Percentiles rank a stretch among this genome's conserved stretches.
Evolutionary conservation across 2,888 invertebrate genomes (phyloP).

Genomic region (Polymixis lichenea): DNA sequence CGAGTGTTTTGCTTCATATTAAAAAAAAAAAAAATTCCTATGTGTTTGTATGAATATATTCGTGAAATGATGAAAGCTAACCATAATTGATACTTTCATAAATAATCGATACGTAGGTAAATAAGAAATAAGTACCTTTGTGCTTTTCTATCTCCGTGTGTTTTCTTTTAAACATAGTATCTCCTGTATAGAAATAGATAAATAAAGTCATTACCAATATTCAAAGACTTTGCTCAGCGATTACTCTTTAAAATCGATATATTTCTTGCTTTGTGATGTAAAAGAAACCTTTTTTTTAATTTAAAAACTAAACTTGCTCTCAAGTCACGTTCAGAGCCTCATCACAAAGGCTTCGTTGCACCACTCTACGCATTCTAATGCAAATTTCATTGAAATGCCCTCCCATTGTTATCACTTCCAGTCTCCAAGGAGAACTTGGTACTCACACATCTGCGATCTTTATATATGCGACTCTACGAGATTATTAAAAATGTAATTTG

Average conservation of each 20-base stretch:
- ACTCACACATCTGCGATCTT: slow-evolving; percentile 76
- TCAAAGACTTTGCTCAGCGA: not conserved
- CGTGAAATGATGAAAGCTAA: not conserved
- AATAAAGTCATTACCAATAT: not conserved
- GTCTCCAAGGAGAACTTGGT: slow-evolving; percentile 77
- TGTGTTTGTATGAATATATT: no score
- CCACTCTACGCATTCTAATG: slow-evolving; percentile 87
- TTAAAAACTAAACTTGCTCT: slow-evolving; percentile 62
- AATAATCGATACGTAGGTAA: not conserved
- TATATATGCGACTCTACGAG: slow-evolving; percentile 61
- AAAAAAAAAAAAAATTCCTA: no score
- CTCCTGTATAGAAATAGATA: no score
- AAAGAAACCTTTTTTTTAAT: slow-evolving; percentile 41
- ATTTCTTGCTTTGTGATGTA: slow-evolving; percentile 6
- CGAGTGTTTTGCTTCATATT: not conserved
- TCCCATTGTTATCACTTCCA: slow-evolving; percentile 86
- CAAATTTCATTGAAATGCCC: slow-evolving; percentile 88
- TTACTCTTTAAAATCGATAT: slow-evolving; percentile 13
- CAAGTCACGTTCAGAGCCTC: slow-evolving; percentile 71
- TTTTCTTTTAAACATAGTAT: no score
- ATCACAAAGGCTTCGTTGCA: slow-evolving; percentile 83
- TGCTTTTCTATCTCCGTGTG: not conserved
- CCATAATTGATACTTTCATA: not conserved
- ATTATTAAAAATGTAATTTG: slow-evolving; percentile 52
- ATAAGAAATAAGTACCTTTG: not conserved